phyloP scores from a whole-genome alignment of 2,113 vertebrate genomes.

The Catagonus wagneri region DNA sequence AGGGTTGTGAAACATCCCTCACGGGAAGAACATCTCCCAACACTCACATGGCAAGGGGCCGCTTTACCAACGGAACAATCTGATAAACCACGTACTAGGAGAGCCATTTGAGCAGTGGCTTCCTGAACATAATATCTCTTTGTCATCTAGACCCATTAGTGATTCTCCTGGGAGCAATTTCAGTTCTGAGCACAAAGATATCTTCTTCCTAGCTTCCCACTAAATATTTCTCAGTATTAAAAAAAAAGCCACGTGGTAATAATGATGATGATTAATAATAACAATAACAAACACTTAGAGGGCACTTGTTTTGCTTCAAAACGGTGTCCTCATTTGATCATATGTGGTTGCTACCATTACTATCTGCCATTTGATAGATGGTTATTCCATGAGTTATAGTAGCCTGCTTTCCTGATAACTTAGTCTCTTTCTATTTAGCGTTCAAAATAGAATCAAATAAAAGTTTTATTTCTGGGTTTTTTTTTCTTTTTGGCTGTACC shows the following conservation, averaged over 20 bases:
- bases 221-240: not conserved
- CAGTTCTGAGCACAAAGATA: not conserved
- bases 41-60: not conserved
- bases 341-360: not conserved
- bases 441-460: not conserved
- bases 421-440: not conserved
- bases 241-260: not conserved
- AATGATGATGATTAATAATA: not conserved
- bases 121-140: not conserved
- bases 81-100: not conserved
- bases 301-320: not conserved
- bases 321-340: not conserved
- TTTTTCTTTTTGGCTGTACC: too few relatives aligned
- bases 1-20: not conserved
- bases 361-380: not conserved
- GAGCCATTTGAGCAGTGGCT: not conserved
- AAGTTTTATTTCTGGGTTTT: not conserved
- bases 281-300: not conserved
- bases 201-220: not conserved
- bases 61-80: not conserved
- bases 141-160: not conserved
- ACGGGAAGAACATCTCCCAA: not conserved
- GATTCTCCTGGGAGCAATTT: conserved; percentile 1
- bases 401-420: not conserved
- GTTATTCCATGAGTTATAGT: not conserved